These are phyloP conservation scores for Polyodon spathula DNA, from an alignment of 2,113 vertebrate species.

Conservation along the genomic window DNA sequence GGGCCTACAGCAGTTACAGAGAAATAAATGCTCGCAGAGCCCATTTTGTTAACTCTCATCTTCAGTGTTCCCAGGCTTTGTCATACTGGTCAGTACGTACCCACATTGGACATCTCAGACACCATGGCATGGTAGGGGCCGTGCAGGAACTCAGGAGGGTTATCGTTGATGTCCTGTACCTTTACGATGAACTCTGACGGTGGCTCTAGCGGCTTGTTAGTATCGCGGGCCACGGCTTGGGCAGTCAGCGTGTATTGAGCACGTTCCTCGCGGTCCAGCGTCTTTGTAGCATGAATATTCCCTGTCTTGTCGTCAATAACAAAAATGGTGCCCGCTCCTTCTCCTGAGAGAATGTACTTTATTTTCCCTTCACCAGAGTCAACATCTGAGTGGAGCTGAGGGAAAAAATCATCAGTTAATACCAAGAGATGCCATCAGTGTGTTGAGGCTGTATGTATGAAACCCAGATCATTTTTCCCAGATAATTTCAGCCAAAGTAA, in stretches of 20 bases:
- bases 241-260: slow-evolving; percentile 93
- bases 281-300: slow-evolving; percentile 97
- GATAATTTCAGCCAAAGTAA: background rate
- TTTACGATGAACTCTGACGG: slow-evolving; percentile 97
- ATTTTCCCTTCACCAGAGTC: slow-evolving; percentile 88
- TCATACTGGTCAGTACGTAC: slow-evolving; percentile 57
- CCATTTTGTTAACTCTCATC: too few relatives aligned
- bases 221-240: slow-evolving; percentile 86
- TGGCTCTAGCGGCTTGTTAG: slow-evolving; percentile 86
- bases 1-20: background rate
- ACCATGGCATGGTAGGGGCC: slow-evolving; percentile 91
- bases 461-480: background rate
- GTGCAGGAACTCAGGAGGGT: slow-evolving; percentile 87
- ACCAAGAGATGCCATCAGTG: background rate
- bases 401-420: background rate
- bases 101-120: slow-evolving; percentile 95
- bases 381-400: slow-evolving; percentile 93
- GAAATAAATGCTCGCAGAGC: slow-evolving; percentile 5
- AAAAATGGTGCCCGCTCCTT: slow-evolving; percentile 95
- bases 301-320: slow-evolving; percentile 98
- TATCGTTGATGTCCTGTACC: slow-evolving; percentile 98
- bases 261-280: slow-evolving; percentile 89
- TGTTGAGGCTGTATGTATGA: background rate
- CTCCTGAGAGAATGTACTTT: slow-evolving; percentile 97
- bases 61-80: background rate